Percentiles rank a stretch among this genome's conserved stretches.
Conservation (phyloP, 2,113 vertebrate genomes). For the Catharus minimus region DNA sequence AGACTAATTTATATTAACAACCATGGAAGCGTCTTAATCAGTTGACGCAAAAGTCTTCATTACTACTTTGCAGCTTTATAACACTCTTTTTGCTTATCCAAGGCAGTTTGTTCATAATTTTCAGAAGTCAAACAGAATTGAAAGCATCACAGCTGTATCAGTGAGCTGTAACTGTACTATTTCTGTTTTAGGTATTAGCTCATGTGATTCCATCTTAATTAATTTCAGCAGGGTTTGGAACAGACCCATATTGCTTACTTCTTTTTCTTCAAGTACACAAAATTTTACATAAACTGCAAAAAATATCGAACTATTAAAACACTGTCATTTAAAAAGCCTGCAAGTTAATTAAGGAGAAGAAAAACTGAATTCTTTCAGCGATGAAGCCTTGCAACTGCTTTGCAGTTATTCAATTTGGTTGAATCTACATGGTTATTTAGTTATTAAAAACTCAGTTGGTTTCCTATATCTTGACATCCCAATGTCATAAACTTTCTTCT, state of each 20-base stretch:
- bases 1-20: constrained; percentile 1
- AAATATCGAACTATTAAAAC: background rate
- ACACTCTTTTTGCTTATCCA: background rate
- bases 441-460: background rate
- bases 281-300: background rate
- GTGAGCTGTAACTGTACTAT: background rate
- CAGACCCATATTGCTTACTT: background rate
- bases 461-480: background rate
- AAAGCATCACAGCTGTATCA: background rate
- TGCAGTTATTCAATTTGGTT: background rate
- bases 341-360: background rate
- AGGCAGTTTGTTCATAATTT: background rate
- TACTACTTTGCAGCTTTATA: background rate
- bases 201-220: background rate
- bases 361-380: background rate
- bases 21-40: background rate
- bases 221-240: background rate
- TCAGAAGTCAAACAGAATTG: background rate
- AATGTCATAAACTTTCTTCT: background rate
- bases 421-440: background rate
- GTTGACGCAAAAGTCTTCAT: background rate
- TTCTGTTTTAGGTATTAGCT: background rate
- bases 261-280: background rate
- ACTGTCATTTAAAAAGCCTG: background rate
- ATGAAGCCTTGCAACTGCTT: background rate